Percentiles rank a stretch among this genome's conserved stretches.
These are phyloP conservation scores for Micrastur ruficollis DNA, from an alignment of 2,797 vertebrate species.

Conservation along the genomic window DNA sequence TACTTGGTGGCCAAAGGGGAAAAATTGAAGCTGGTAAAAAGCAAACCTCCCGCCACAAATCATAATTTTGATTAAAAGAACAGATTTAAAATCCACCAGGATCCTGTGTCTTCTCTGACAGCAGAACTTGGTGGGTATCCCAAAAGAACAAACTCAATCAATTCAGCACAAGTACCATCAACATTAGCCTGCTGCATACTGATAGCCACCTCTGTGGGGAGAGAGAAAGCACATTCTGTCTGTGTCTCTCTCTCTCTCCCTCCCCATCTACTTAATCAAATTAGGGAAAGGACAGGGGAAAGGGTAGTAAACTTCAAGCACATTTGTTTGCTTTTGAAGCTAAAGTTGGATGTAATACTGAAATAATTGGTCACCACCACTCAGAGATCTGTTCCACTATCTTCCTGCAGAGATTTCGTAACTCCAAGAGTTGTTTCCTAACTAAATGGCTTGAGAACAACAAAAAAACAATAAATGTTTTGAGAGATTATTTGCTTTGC, in stretches of 20 bases:
- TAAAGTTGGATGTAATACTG: background rate
- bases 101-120: background rate
- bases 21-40: background rate
- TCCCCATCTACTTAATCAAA: background rate
- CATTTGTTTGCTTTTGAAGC: background rate
- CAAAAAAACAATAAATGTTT: background rate
- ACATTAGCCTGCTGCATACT: background rate
- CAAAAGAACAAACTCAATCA: background rate
- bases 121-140: background rate
- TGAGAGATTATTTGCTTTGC: background rate
- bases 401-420: background rate
- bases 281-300: background rate
- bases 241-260: background rate
- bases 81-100: background rate
- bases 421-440: background rate
- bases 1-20: background rate
- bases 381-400: background rate
- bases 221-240: background rate
- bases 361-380: background rate
- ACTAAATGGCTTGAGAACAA: background rate
- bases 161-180: fast-evolving
- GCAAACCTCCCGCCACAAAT: background rate
- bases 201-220: fast-evolving
- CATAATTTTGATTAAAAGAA: background rate
- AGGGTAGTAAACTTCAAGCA: background rate